phyloP scores from a whole-genome alignment of 2,797 vertebrate species.

The Periophthalmus magnuspinnatus region DNA sequence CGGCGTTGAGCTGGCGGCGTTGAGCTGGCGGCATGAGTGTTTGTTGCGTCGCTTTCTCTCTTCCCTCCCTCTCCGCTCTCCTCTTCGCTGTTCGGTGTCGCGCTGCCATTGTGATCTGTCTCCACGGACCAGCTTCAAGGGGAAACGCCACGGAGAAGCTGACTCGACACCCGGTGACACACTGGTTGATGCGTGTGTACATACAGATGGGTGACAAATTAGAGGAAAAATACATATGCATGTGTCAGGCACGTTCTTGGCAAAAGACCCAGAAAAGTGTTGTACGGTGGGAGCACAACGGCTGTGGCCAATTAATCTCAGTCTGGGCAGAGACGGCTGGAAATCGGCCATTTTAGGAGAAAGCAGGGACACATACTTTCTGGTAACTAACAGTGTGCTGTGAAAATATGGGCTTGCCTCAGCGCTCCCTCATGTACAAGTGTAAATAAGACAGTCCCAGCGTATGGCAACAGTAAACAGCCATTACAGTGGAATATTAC shows the following conservation, averaged over 20 bases:
- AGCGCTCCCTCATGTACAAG: conserved; percentile 35
- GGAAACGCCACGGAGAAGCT: conserved; percentile 47
- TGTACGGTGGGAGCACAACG: conserved; percentile 30
- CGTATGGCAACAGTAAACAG: conserved; percentile 34
- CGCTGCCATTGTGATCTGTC: conserved; percentile 31
- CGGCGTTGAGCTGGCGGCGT: conserved; percentile 42
- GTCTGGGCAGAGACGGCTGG: conserved; percentile 40
- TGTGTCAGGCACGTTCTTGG: conserved; percentile 30
- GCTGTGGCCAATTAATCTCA: conserved; percentile 49
- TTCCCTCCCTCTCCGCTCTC: conserved; percentile 12
- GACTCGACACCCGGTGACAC: conserved; percentile 47
- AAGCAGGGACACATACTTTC: conserved; percentile 32
- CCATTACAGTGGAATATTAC: not conserved
- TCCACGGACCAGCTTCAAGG: conserved; percentile 40
- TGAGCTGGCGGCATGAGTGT: conserved; percentile 41
- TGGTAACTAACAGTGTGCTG: conserved; percentile 1
- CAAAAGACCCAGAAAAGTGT: conserved; percentile 27
- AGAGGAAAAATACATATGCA: conserved; percentile 12
- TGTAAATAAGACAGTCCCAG: conserved; percentile 26
- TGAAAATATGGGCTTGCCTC: conserved; percentile 35
- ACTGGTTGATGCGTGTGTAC: conserved; percentile 43
- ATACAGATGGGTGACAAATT: conserved; percentile 15
- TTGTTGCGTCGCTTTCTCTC: conserved; percentile 22
- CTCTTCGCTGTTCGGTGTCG: conserved; percentile 26
- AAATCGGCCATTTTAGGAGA: conserved; percentile 45